Base-by-base conservation (phyloP, 2,797 vertebrate species). In the Momotus momota region DNA sequence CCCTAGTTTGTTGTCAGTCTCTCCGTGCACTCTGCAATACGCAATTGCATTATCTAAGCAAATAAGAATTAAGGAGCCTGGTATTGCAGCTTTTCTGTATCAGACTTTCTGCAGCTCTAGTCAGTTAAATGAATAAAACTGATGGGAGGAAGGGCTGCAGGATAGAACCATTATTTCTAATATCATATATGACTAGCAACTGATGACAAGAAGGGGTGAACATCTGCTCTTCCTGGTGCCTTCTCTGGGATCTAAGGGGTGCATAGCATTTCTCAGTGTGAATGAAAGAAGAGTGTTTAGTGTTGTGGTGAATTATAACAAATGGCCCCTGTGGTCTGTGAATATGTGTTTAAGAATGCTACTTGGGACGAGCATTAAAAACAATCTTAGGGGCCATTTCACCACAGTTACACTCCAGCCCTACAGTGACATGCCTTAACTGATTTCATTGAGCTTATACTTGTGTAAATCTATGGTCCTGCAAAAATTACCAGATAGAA, bases 261-360 rank as follows among this genome's bases (percentile, higher is more conserved):
- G 49, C n/a, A 17, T 26, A 69, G 45, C 43, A 20, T 75, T 93
- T 90, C 62, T 79, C 94, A 72, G 46, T 45, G 29, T 85, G 73
- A 91, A 75, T 78, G 82, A 85, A 94, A 86, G 45, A 74, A 35
- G 67, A 84, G 58, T 86, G 64, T 94, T 96, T 85, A 69, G 69
- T 26, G 82, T 74, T 94, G 80, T 81, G 93, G 85, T 93, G 87
- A 81, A 95, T 87, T 84, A 41, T 26, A 94, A 91, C 73, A 93
- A 96, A 89, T 81, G 41, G 74, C 87, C 48, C 72, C 35, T 80
- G 46, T 77, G 89, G 71, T 92, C 70, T 95, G 74, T 94, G 72
- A 88, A 77, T 86, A 88, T 64, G 73, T 93, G 75, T 87, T 96
- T 91, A 93, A 95, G 88, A 96, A 95, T 89, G 71, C 57, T 82